Percentiles rank a stretch among this genome's conserved stretches.
These are phyloP conservation scores for Neomonachus schauinslandi DNA, from an alignment of 2,113 vertebrate genomes.

Conservation along the genomic window DNA sequence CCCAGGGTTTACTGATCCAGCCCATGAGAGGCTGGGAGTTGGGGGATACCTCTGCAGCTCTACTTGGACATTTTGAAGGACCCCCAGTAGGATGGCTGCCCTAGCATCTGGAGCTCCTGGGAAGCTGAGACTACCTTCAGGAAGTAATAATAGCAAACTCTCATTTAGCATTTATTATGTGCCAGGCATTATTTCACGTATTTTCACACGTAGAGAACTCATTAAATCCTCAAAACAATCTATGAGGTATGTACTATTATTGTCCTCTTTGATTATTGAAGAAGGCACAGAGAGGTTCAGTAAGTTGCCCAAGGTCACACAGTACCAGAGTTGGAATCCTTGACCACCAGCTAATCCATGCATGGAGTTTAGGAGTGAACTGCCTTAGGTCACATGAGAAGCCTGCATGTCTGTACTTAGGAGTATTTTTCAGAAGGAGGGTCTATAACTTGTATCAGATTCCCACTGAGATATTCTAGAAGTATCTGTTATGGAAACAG, in stretches of 20 bases:
- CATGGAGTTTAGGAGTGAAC: not conserved
- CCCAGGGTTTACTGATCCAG: not conserved
- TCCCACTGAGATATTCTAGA: not conserved
- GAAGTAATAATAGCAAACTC: not conserved
- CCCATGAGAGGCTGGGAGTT: not conserved
- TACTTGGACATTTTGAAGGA: not conserved
- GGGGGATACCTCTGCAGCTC: not conserved
- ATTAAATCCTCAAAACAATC: not conserved
- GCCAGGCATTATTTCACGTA: not conserved
- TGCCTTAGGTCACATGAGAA: no score
- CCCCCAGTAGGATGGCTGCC: not conserved
- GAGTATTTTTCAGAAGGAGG: not conserved
- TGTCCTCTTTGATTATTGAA: not conserved
- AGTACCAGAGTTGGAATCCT: not conserved
- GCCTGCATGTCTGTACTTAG: not conserved
- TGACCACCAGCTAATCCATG: not conserved
- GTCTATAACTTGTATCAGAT: not conserved
- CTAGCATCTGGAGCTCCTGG: not conserved
- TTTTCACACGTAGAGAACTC: not conserved
- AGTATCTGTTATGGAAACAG: not conserved
- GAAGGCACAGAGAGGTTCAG: slow-evolving; percentile 14
- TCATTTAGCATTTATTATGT: not conserved
- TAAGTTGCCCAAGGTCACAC: not conserved
- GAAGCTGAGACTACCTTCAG: not conserved
- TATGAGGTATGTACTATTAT: not conserved